These are phyloP conservation scores for Andrena cerasifolii DNA, from an alignment of 1,140 invertebrate genomes.

Conservation along the genomic window DNA sequence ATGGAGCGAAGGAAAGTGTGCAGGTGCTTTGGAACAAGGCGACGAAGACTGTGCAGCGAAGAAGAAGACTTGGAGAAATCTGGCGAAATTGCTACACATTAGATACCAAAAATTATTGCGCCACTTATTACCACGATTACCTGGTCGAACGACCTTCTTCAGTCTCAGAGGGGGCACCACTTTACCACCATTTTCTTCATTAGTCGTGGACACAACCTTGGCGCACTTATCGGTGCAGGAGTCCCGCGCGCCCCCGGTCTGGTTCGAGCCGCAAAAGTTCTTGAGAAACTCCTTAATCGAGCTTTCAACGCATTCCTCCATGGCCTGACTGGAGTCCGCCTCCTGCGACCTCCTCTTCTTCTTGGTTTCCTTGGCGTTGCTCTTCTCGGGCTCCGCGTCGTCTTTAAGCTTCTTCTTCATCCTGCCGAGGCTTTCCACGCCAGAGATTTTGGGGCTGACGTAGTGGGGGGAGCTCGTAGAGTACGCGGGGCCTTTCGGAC, in stretches of 20 bases:
- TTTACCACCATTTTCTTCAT: constrained; percentile 41
- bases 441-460: constrained; percentile 33
- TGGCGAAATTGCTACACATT: neutral
- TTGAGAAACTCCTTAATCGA: constrained; percentile 52
- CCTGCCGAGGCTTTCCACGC: neutral
- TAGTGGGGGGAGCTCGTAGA: constrained; percentile 10
- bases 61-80: too few relatives aligned
- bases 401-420: constrained; percentile 23
- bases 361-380: constrained; percentile 23
- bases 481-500: neutral
- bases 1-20: too few relatives aligned
- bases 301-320: constrained; percentile 13
- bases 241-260: neutral
- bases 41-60: too few relatives aligned
- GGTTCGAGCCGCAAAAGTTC: constrained; percentile 13
- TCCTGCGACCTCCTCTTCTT: constrained; percentile 48
- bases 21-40: too few relatives aligned
- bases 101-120: neutral
- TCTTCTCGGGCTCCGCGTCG: neutral
- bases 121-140: constrained; percentile 12
- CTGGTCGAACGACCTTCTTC: constrained; percentile 65
- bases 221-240: constrained; percentile 19
- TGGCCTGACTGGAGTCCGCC: constrained; percentile 17
- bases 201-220: constrained; percentile 15
- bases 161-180: constrained; percentile 71